Evolutionary conservation across 2,113 vertebrate genomes (phyloP), one percentile per base, ranked within the genome.

Genomic region (Ifrita kowaldi): DNA sequence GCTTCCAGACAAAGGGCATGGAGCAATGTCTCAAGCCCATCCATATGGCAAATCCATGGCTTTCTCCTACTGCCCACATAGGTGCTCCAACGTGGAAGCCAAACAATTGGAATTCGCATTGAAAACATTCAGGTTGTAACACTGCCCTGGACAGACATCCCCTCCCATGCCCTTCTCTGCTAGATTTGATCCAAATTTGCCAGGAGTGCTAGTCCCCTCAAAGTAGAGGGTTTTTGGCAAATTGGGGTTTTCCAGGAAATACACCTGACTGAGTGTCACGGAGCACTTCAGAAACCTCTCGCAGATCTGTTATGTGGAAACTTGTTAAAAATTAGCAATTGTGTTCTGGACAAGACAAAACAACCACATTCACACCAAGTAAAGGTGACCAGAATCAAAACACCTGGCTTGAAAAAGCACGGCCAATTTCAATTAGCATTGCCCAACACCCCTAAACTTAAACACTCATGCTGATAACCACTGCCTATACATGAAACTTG

Each of bases 261-360:
- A 39, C 5, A 22, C 1, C 17, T 46, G 7, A 33, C 23, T 56
- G 21, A 68, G 8, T 17, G 16, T 53, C 2, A 0, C 0, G 0
- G 0, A 68, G 30, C 33, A 22, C 11, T 74, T 70, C 9, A 16
- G 42, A 76, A 75, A 67, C 10, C 7, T 57, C 22, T 64, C 6
- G 9, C 28, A 68, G 52, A 33, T 12, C 3, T 12, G 13, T 53
- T 30, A 17, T 14, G 10, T 35, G 14, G 6, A 11, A 80, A 57
- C 27, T 33, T 69, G 35, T 52, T 84, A 23, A 89, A 89, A 78
- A 71, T n/a, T 1, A 50, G 13, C 9, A 18, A 24, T 17, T 65
- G 30, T 33, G 16, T 41, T 93, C 69, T 41, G 28, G 19, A 55
- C 33, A 49, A 56, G 77, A 55, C 16, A 57, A 84, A 81, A 2